phyloP scores from a whole-genome alignment of 1,140 invertebrate species.

The Camponotus floridanus region DNA sequence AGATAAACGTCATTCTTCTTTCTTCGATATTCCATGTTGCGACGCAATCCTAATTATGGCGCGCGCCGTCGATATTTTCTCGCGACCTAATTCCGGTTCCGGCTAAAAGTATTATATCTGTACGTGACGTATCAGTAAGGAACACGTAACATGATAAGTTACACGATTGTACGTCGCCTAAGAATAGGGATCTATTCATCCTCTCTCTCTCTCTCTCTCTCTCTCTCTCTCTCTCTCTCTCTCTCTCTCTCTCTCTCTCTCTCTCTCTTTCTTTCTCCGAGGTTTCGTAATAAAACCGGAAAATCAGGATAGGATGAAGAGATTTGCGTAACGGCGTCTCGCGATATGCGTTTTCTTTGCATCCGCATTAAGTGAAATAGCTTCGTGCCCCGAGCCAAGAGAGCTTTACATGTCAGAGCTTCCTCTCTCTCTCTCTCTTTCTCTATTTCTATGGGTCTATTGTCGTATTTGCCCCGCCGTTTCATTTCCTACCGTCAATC shows the following conservation, averaged over 20 bases:
- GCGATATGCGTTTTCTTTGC: conserved; percentile 31
- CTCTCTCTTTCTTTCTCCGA: no score
- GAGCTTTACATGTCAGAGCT: neutral
- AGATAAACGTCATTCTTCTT: conserved; percentile 10
- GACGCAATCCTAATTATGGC: conserved; percentile 54
- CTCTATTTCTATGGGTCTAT: conserved; percentile 16
- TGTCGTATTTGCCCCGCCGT: conserved; percentile 28
- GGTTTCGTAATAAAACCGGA: neutral
- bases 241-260: no score
- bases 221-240: no score
- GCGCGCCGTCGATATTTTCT: conserved; percentile 50
- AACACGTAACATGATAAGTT: neutral
- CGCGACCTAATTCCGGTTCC: conserved; percentile 51
- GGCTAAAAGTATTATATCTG: conserved; percentile 16
- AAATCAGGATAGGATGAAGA: neutral
- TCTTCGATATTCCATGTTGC: conserved; percentile 22
- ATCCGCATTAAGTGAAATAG: conserved; percentile 47
- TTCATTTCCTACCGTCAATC: conserved; percentile 51
- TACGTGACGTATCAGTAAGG: conserved; percentile 13
- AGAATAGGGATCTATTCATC: neutral
- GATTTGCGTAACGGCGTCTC: conserved; percentile 3
- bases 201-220: no score
- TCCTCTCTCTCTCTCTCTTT: neutral
- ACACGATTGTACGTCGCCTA: neutral
- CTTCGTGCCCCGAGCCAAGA: conserved; percentile 24